Percentiles rank a stretch among this genome's conserved stretches.
phyloP scores from a whole-genome alignment of 2,113 vertebrate genomes.

The Rafetus swinhoei region DNA sequence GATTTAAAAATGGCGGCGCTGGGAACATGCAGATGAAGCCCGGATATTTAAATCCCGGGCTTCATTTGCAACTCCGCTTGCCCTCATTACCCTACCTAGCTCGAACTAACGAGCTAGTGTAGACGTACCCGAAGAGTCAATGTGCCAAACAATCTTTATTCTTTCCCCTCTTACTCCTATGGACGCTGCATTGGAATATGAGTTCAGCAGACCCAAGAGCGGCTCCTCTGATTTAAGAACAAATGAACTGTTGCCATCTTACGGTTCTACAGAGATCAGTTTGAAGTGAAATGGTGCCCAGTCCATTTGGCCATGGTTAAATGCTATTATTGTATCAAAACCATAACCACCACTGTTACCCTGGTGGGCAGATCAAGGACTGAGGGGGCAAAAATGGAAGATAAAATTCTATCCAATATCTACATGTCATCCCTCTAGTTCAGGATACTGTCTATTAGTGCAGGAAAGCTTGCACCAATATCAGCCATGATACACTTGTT shows the following conservation, averaged over 20 bases:
- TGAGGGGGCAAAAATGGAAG: not conserved
- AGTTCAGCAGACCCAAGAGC: fast-evolving
- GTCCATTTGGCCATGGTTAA: fast-evolving
- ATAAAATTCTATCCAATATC: not conserved
- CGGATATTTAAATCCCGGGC: no score
- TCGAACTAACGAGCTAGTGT: no score
- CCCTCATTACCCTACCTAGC: no score
- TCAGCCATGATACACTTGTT: not conserved
- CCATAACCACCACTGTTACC: fast-evolving
- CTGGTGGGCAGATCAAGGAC: not conserved
- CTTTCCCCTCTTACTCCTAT: fast-evolving
- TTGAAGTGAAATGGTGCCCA: fast-evolving
- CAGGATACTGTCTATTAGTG: not conserved
- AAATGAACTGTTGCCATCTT: not conserved
- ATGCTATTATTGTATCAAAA: fast-evolving
- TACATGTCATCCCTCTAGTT: not conserved
- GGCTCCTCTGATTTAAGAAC: not conserved
- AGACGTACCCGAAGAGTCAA: not conserved
- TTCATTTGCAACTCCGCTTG: no score
- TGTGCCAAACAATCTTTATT: not conserved
- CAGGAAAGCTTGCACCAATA: not conserved
- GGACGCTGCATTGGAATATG: fast-evolving
- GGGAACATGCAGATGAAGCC: no score
- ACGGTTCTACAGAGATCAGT: not conserved
- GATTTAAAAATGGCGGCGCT: no score